A percentile compares a stretch with the other conserved stretches of the same genome.
Conservation (phyloP, 2,113 vertebrate genomes). For the Colistium nudipinnis region DNA sequence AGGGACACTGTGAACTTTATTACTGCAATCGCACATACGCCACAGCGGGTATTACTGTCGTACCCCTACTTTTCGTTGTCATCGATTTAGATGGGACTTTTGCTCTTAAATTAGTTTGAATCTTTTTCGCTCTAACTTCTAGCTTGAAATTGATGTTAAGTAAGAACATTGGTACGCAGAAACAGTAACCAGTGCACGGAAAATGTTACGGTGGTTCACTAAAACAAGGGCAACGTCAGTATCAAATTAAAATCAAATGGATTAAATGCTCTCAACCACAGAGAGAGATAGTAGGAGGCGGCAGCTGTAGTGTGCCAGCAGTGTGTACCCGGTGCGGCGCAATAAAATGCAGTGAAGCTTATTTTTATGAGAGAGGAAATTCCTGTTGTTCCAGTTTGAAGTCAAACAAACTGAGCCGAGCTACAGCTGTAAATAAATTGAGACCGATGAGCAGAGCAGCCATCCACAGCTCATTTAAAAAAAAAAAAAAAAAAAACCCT, state of each 20-base stretch:
- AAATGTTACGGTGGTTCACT: background rate
- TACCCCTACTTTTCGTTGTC: background rate
- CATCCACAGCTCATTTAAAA: conserved; percentile 21
- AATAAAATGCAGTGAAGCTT: conserved; percentile 70
- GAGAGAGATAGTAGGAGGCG: conserved; percentile 19
- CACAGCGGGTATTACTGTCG: background rate
- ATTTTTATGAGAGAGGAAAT: conserved; percentile 67
- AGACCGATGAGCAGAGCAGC: conserved; percentile 29
- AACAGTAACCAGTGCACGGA: background rate
- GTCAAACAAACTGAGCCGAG: conserved; percentile 45
- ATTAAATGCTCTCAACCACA: conserved; percentile 12
- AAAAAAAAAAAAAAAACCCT: too few species aligned
- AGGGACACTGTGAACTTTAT: conserved; percentile 17
- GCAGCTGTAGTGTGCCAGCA: conserved; percentile 52
- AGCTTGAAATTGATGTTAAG: background rate
- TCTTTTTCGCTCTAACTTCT: background rate
- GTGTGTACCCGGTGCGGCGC: conserved; percentile 37
- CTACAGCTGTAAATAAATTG: conserved; percentile 47
- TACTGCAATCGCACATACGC: conserved; percentile 4
- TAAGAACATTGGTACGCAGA: background rate
- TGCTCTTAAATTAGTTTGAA: background rate
- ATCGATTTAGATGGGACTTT: background rate
- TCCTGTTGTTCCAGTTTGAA: conserved; percentile 65
- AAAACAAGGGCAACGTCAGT: background rate
- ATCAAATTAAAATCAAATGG: background rate